phyloP scores from a whole-genome alignment of 2,797 vertebrate species.

The Hippocampus kuda region DNA sequence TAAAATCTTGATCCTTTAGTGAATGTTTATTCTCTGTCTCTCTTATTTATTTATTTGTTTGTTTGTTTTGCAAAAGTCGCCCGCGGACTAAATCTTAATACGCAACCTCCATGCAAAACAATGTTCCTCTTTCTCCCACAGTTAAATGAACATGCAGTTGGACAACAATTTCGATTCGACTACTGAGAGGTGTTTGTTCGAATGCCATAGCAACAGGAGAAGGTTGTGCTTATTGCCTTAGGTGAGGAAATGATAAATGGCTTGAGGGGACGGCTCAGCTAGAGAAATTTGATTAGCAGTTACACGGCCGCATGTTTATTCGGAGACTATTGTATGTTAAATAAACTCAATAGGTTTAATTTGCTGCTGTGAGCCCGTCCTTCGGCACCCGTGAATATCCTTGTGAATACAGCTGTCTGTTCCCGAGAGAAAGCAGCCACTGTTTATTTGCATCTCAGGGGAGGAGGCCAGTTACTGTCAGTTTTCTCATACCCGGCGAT shows the following conservation, averaged over 20 bases:
- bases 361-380: constrained; percentile 40
- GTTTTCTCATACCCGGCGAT: constrained; percentile 40
- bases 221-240: background rate
- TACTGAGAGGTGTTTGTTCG: background rate
- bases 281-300: background rate
- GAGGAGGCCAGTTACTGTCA: constrained; percentile 50
- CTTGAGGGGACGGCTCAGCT: too few species aligned
- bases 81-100: background rate
- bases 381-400: constrained; percentile 38
- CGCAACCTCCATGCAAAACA: background rate
- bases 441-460: constrained; percentile 52
- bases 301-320: background rate
- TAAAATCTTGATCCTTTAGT: too few species aligned
- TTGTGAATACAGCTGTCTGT: constrained; percentile 63
- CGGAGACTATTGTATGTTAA: background rate
- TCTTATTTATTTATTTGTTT: too few species aligned
- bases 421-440: constrained; percentile 61
- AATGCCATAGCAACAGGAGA: background rate
- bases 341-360: constrained; percentile 17
- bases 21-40: too few species aligned
- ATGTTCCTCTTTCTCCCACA: background rate
- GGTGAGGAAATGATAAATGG: background rate
- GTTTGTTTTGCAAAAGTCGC: background rate
- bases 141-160: background rate
- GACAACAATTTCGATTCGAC: background rate